Percentiles rank a stretch among this genome's conserved stretches.
Conservation (phyloP, 2,888 invertebrate genomes). For the Drosophila borealis region DNA sequence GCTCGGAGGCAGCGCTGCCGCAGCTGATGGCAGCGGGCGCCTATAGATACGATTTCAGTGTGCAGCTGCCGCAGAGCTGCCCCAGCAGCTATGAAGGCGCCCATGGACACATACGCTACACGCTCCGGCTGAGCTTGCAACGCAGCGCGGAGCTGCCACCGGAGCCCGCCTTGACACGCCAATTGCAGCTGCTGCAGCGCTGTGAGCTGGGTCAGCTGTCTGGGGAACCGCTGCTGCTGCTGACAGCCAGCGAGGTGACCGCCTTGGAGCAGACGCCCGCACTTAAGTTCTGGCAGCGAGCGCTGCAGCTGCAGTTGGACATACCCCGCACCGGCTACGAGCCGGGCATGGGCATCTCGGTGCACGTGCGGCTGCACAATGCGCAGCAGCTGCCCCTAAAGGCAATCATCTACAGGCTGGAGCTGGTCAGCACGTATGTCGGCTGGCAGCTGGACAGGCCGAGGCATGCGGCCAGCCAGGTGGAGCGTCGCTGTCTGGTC, state of each 20-base stretch:
- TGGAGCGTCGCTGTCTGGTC: constrained; percentile 54
- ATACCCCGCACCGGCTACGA: constrained; percentile 69
- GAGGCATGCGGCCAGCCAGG: constrained; percentile 49
- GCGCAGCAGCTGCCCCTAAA: constrained; percentile 60
- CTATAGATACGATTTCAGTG: constrained; percentile 76
- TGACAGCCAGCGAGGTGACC: constrained; percentile 44
- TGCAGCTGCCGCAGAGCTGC: constrained; percentile 70
- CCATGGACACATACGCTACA: constrained; percentile 77
- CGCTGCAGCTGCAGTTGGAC: constrained; percentile 71
- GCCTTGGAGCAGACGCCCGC: constrained; percentile 55
- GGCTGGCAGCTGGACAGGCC: constrained; percentile 57
- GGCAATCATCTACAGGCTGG: constrained; percentile 69
- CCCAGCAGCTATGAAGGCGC: constrained; percentile 75
- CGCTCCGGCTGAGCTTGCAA: constrained; percentile 65
- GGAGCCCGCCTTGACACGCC: constrained; percentile 26
- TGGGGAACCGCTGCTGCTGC: not conserved
- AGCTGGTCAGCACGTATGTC: constrained; percentile 65
- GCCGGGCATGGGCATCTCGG: constrained; percentile 73
- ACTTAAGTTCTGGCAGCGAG: constrained; percentile 75
- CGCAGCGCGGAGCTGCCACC: constrained; percentile 38
- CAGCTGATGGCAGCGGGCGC: constrained; percentile 67
- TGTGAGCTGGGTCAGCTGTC: constrained; percentile 22
- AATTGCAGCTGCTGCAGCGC: constrained; percentile 45
- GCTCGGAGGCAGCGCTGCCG: constrained; percentile 75
- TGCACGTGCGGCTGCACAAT: constrained; percentile 74